Evolutionary conservation across 1,140 invertebrate species (phyloP).

Genomic region (Drosophila asahinai): DNA sequence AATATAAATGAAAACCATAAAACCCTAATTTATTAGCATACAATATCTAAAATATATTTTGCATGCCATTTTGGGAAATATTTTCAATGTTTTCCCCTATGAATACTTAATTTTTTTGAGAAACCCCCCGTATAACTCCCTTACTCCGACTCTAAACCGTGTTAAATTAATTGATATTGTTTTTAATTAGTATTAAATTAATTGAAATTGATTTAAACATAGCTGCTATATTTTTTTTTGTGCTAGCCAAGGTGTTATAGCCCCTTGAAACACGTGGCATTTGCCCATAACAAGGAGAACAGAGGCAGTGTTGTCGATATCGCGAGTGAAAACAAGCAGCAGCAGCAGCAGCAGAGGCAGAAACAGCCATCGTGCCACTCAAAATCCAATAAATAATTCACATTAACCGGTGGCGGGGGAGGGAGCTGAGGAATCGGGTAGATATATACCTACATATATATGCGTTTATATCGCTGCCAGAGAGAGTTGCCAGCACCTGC

Average conservation of each 20-base stretch:
- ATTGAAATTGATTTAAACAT: background rate
- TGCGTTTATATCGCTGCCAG: too few relatives aligned
- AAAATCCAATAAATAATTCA: conserved; percentile 76
- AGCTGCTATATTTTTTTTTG: background rate
- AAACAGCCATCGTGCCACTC: conserved; percentile 39
- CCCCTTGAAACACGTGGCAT: conserved; percentile 38
- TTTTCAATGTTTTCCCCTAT: too few relatives aligned
- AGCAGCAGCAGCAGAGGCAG: background rate
- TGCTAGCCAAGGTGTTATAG: conserved; percentile 1
- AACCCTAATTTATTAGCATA: too few relatives aligned
- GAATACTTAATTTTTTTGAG: too few relatives aligned
- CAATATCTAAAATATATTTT: too few relatives aligned
- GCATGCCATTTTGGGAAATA: too few relatives aligned
- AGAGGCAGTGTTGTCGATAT: conserved; percentile 2
- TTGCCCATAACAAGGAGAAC: conserved; percentile 56
- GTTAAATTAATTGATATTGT: background rate
- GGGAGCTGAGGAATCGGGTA: background rate
- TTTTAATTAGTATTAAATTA: background rate
- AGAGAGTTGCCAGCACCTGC: conserved; percentile 3
- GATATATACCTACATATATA: background rate
- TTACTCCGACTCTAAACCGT: background rate
- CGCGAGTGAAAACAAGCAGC: conserved; percentile 2
- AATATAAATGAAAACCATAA: too few relatives aligned
- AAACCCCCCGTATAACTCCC: too few relatives aligned
- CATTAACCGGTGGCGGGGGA: conserved; percentile 35